Base-by-base conservation (phyloP, 2,797 vertebrate genomes). In the Rallus crepitans region DNA sequence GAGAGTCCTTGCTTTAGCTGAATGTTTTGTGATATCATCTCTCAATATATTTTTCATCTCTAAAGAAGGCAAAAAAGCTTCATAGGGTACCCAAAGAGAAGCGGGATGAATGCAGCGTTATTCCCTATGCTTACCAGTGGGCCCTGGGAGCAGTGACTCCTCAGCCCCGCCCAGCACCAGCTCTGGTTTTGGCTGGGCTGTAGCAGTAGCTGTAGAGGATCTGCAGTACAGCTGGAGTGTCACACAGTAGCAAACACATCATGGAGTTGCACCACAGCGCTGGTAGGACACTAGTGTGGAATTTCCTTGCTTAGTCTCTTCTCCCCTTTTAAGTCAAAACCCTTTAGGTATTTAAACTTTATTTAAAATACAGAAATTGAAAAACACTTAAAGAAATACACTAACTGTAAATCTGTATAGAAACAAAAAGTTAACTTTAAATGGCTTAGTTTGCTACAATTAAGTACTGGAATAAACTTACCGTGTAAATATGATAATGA, bases 401-500 rank as follows among this genome's bases (percentile, higher is more conserved):
- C 4, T 8, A 13, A 30, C 6, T 40, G 7, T 12, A 61, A 12
- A 21, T 3, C 19, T 24, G 16, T 7, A 17, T 0, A 73, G 24
- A 27, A 76, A 21, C 15, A 76, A 11, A 81, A 96, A 87, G 70
- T 82, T 90, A 59, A 93, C 77, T 94, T 88, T 31, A 40, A 91
- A 75, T 21, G 61, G 18, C 27, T 73, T 48, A 68, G 16, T 70
- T 92, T 89, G 33, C 11, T 48, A 78, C 71, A 89, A 64, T 89
- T 83, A 37, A 95, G n/a, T 15, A 11, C 17, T 37, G 40, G 13
- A 86, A 95, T 85, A 94, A 94, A 93, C 35, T 85, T 91, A 59
- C 68, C 87, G 37, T 56, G 59, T 76, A 89, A 97, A 94, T 95
- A 95, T 93, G 96, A 77, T 90, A 96, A 96, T 94, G 87, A 96